Base-by-base conservation (phyloP, 2,888 invertebrate species). In the Ichneumoninae sp. region DNA sequence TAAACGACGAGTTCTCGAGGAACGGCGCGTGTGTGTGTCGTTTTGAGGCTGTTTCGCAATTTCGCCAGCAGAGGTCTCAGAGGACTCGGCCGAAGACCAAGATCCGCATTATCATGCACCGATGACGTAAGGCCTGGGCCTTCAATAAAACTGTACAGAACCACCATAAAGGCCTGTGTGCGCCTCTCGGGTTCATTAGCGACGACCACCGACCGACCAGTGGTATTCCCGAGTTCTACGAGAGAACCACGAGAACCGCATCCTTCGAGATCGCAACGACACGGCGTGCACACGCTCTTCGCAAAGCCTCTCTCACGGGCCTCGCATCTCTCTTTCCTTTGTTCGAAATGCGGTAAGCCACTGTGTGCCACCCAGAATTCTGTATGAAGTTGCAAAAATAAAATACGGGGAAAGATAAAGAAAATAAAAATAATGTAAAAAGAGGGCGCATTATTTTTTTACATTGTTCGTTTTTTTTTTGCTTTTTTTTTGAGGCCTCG, bases 131-230 rank as follows among this genome's bases (percentile, higher is more conserved):
- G 52, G 47, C 54, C 57, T 60, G 81, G 62, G 62, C 62, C 19
- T 70, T 70, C 65, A 26, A 30, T 54, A 81, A 83, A 66, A 88
- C 89, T 86, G 87, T 88, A 90, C 87, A 89, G 91, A 90, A 88
- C 86, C 89, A 89, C 87, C 87, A 88, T 88, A 90, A 89, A 88
- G 62, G 69, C 72, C 74, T 81, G 26, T 33, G 30, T 30, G 19
- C 16, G 33, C 87, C 83, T 85, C 89, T 86, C 85, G 90, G 87
- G 89, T 91, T 85, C 80, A 81, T 81, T 78, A 81, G 77, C 47
- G 62, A 80, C 80, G 80, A 69, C 71, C 71, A 30, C 80, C 50
- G 52, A 30, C 80, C 50, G 52, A 40, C 47, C 69, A 77, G 50
- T 65, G 69, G 70, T 75, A 68, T 76, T 36, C 65, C 71, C 75